phyloP scores from a whole-genome alignment of 2,113 vertebrate genomes.

The Anolis sagrei region DNA sequence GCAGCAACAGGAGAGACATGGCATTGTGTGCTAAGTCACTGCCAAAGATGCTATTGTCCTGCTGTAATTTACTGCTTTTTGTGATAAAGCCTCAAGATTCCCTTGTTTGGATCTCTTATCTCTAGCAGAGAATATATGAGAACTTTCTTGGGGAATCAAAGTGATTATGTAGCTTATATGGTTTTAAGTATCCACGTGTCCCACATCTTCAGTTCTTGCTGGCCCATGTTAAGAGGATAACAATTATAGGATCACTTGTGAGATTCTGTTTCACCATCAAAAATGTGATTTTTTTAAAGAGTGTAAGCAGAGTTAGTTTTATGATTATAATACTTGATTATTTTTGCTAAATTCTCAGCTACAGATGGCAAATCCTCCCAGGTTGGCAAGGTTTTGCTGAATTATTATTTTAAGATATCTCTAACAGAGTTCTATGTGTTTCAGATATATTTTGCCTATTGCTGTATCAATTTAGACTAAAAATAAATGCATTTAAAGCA shows the following conservation, averaged over 20 bases:
- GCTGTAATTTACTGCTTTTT: too few species aligned
- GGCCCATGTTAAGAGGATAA: not conserved
- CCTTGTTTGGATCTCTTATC: not conserved
- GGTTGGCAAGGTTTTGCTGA: not conserved
- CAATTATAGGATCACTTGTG: not conserved
- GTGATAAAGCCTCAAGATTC: not conserved
- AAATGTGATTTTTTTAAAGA: not conserved
- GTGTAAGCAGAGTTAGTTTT: not conserved
- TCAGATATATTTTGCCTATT: not conserved
- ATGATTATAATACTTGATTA: not conserved
- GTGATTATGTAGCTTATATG: not conserved
- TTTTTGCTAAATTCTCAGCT: not conserved
- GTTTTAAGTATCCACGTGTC: not conserved
- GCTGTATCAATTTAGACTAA: not conserved
- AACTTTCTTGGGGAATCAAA: not conserved
- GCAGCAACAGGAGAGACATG: too few species aligned
- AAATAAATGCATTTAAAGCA: too few species aligned
- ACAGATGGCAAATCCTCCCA: not conserved
- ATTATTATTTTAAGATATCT: not conserved
- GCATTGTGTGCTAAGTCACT: too few species aligned
- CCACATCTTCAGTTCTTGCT: not conserved
- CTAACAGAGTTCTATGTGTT: not conserved
- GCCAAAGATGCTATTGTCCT: too few species aligned
- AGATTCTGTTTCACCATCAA: not conserved
- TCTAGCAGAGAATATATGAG: not conserved